These are phyloP conservation scores for Cephonodes hylas DNA, from an alignment of 2,888 invertebrate species.

Conservation along the genomic window DNA sequence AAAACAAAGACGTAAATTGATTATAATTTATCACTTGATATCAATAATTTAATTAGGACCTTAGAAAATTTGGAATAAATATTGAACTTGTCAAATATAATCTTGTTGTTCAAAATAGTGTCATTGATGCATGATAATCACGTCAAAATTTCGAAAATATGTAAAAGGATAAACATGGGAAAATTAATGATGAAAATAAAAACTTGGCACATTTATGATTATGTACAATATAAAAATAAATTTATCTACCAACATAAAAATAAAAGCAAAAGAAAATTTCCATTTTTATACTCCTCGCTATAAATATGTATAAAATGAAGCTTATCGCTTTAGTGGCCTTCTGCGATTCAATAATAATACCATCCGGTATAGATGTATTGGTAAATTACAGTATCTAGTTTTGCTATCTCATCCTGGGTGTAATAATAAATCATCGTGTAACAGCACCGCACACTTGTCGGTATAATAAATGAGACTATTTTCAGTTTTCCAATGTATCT, in stretches of 20 bases:
- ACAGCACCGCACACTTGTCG: neutral
- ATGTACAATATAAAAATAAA: neutral
- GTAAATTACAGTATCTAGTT: neutral
- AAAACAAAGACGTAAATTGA: neutral
- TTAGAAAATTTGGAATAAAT: neutral
- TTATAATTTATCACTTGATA: neutral
- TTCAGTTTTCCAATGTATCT: neutral
- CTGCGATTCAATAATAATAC: neutral
- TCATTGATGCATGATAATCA: too few relatives aligned
- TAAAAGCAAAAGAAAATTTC: neutral
- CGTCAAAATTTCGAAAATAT: neutral
- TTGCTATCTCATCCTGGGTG: neutral
- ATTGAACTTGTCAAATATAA: too few relatives aligned
- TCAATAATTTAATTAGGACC: neutral
- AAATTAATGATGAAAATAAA: neutral
- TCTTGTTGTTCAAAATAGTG: too few relatives aligned
- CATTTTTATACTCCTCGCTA: neutral
- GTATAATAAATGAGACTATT: neutral
- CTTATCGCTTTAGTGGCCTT: neutral
- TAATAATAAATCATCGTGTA: constrained; percentile 1
- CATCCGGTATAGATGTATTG: neutral
- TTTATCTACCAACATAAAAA: neutral
- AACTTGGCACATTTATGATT: neutral
- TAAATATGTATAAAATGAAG: neutral
- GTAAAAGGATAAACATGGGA: neutral